Evolutionary conservation across 53 echinoderm and acorn worm genomes (phyloP).

Genomic region (Mesocentrotus franciscanus): DNA sequence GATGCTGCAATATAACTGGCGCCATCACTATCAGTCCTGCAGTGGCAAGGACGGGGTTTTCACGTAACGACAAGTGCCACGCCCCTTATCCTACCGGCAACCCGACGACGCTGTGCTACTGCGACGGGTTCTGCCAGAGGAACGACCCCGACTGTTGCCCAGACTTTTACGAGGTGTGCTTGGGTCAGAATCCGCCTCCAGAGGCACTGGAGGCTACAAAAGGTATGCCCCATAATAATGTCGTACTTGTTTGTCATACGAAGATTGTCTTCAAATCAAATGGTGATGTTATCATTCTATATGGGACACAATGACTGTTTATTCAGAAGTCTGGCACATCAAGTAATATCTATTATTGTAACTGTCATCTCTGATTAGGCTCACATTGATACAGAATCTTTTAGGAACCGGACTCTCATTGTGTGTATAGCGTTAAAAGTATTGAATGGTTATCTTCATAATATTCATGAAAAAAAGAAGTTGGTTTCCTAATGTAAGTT

Average conservation of each 20-base stretch:
- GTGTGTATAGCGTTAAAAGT: too few species aligned
- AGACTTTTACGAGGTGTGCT: slow-evolving; percentile 86
- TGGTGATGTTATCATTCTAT: not conserved
- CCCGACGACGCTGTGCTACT: slow-evolving; percentile 89
- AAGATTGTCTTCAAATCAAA: not conserved
- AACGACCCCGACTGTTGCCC: slow-evolving; percentile 93
- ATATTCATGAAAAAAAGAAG: too few species aligned
- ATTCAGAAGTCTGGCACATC: too few species aligned
- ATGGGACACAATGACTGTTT: too few species aligned
- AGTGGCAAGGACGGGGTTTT: not conserved
- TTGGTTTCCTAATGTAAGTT: too few species aligned
- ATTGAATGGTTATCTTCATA: too few species aligned
- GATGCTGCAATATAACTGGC: slow-evolving; percentile 35
- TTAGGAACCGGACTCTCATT: too few species aligned
- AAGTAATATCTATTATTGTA: too few species aligned
- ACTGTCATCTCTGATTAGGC: too few species aligned
- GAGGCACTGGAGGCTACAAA: slow-evolving; percentile 25
- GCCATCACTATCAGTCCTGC: not conserved
- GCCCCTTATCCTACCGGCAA: slow-evolving; percentile 79
- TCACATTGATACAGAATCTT: too few species aligned
- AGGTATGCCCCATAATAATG: not conserved
- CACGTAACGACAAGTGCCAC: slow-evolving; percentile 87
- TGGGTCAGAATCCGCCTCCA: slow-evolving; percentile 79
- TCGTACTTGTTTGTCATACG: not conserved
- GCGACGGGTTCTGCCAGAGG: slow-evolving; percentile 90